phyloP scores from a whole-genome alignment of 2,113 vertebrate species.

The Cathartes aura region DNA sequence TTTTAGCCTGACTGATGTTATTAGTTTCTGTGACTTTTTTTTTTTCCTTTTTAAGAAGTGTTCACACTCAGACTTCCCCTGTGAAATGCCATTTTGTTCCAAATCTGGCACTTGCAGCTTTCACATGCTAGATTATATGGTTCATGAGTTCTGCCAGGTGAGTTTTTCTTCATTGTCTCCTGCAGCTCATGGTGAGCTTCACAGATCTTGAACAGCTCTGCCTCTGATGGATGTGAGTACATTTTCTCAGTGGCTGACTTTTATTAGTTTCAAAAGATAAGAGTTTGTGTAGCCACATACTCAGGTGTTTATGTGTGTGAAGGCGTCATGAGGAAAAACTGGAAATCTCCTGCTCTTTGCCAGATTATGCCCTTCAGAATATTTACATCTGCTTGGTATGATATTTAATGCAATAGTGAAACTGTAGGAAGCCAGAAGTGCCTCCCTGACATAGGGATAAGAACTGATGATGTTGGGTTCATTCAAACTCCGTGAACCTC shows the following conservation, averaged over 20 bases:
- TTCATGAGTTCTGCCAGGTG: slow-evolving; percentile 35
- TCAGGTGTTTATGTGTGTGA: slow-evolving; percentile 28
- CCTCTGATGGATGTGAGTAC: slow-evolving; percentile 64
- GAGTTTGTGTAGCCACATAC: slow-evolving; percentile 14
- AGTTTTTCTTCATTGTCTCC: slow-evolving; percentile 42
- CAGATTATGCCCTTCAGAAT: slow-evolving; percentile 12
- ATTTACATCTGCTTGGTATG: neutral
- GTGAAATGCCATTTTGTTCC: slow-evolving; percentile 61
- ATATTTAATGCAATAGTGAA: neutral
- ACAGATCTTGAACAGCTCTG: slow-evolving; percentile 24
- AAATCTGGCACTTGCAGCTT: slow-evolving; percentile 27
- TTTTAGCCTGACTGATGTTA: slow-evolving; percentile 25
- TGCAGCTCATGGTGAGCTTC: slow-evolving; percentile 35
- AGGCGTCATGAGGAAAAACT: slow-evolving; percentile 35
- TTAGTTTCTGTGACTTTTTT: neutral
- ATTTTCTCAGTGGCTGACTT: slow-evolving; percentile 72
- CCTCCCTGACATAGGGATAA: neutral
- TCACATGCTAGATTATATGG: slow-evolving; percentile 47
- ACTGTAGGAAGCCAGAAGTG: neutral
- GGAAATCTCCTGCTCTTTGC: neutral
- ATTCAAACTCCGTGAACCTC: neutral
- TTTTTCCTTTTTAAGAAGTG: neutral
- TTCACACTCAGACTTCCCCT: neutral
- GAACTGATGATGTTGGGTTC: neutral
- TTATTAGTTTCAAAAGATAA: slow-evolving; percentile 75